Evolutionary conservation across 1,140 invertebrate species (phyloP), one percentile per base, ranked within the genome.

Genomic region (Halictus rubicundus): DNA sequence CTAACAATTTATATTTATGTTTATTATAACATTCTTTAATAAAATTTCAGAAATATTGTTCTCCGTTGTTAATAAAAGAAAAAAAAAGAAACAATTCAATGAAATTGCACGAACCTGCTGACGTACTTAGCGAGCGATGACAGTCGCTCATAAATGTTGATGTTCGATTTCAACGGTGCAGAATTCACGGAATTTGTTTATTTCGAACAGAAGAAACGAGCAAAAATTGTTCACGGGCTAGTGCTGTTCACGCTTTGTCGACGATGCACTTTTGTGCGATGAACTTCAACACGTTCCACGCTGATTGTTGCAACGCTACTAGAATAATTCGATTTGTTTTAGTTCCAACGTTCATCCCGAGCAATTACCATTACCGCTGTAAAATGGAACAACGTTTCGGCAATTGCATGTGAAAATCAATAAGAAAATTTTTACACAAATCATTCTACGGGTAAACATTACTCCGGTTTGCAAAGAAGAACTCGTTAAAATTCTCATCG

Each of bases 231-330:
- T 39, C 7, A 68, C 37, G 59, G 23, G 25, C 49, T 25, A 37
- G n/a, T 59, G 25, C 9, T 21, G 46, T 61, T 39, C 27, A 27
- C 42, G 57, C 23, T 42, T 8, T 37, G 21, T 21, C 60, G 16
- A 63, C 60, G 23, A 21, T 21, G 60, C 60, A 21, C 60, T 1
- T 46, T 70, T 70, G 68, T 61, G 54, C 57, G 68, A 61, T 39
- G 32, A 52, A 63, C 61, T 70, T 19, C 66, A 70, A 69, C 16
- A 69, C 21, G 54, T 52, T 74, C 39, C 39, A 60, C 59, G 46
- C 59, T 76, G 74, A 76, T 76, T 76, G 74, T 76, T 76, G 52
- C 23, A 76, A 69, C 74, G 74, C 74, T 69, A 66, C 60, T 69
- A 76, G 59, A 76, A 49, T 27, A 39, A 60, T 77, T 25, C 37